These are phyloP conservation scores for Eugnorisma glareosa DNA, from an alignment of 2,888 invertebrate genomes.

Conservation along the genomic window DNA sequence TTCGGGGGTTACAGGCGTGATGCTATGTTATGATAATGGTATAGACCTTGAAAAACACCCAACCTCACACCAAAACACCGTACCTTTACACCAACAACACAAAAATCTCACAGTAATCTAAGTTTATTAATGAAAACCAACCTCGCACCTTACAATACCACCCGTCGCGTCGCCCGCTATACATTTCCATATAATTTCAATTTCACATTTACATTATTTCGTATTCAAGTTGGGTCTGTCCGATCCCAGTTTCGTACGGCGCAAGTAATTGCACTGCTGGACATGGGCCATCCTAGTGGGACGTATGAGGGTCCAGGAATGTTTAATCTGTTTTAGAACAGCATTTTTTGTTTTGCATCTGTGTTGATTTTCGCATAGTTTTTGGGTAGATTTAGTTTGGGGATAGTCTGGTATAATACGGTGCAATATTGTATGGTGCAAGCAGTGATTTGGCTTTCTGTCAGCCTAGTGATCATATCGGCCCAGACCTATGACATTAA, in stretches of 20 bases:
- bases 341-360: slow-evolving; percentile 44
- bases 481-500: background rate
- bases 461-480: background rate
- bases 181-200: slow-evolving; percentile 68
- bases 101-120: slow-evolving; percentile 47
- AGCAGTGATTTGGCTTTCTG: background rate
- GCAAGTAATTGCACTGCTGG: slow-evolving; percentile 59
- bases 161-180: slow-evolving; percentile 42
- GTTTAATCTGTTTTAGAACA: slow-evolving; percentile 65
- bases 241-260: slow-evolving; percentile 53
- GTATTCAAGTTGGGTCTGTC: slow-evolving; percentile 63
- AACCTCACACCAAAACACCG: background rate
- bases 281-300: slow-evolving; percentile 42
- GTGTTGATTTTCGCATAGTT: slow-evolving; percentile 15
- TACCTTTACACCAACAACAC: background rate
- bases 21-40: background rate
- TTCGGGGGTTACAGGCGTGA: background rate
- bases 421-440: no score
- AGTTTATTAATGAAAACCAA: slow-evolving; percentile 60
- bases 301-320: slow-evolving; percentile 57
- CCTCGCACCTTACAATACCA: slow-evolving; percentile 36
- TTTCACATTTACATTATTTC: slow-evolving; percentile 66
- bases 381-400: background rate
- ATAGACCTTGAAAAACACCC: background rate
- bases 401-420: no score